Conservation (phyloP, 2,113 vertebrate species). For the Dendropsophus ebraccatus region DNA sequence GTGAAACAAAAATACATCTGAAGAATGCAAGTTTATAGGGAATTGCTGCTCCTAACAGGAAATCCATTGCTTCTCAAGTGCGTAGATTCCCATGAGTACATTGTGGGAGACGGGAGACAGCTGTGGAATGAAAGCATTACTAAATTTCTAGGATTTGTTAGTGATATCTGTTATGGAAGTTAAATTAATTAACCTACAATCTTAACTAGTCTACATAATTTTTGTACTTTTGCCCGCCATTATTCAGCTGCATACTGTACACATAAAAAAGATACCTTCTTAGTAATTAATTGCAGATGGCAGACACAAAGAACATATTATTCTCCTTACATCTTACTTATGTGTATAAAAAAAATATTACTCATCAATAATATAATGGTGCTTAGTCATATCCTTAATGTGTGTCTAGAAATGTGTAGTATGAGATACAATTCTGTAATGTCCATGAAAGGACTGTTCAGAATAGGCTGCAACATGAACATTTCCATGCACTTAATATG, state of each 20-base stretch:
- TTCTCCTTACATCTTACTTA: neutral
- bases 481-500: neutral
- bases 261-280: neutral
- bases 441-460: neutral
- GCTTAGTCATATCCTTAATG: neutral
- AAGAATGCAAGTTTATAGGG: slow-evolving; percentile 12
- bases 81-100: slow-evolving; percentile 25
- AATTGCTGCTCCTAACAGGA: slow-evolving; percentile 37
- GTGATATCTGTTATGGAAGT: neutral
- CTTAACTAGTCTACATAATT: slow-evolving; percentile 1
- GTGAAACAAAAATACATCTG: slow-evolving; percentile 2
- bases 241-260: neutral
- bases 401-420: neutral
- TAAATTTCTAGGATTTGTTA: neutral
- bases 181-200: slow-evolving; percentile 10
- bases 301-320: slow-evolving; percentile 1
- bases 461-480: neutral
- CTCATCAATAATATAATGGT: neutral
- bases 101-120: slow-evolving; percentile 9
- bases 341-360: slow-evolving; percentile 23
- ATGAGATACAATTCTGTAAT: neutral
- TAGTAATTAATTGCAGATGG: slow-evolving; percentile 32
- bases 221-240: neutral
- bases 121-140: slow-evolving; percentile 12
- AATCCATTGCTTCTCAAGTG: slow-evolving; percentile 35